phyloP scores from a whole-genome alignment of 2,888 invertebrate species.

The Ophion costatus region DNA sequence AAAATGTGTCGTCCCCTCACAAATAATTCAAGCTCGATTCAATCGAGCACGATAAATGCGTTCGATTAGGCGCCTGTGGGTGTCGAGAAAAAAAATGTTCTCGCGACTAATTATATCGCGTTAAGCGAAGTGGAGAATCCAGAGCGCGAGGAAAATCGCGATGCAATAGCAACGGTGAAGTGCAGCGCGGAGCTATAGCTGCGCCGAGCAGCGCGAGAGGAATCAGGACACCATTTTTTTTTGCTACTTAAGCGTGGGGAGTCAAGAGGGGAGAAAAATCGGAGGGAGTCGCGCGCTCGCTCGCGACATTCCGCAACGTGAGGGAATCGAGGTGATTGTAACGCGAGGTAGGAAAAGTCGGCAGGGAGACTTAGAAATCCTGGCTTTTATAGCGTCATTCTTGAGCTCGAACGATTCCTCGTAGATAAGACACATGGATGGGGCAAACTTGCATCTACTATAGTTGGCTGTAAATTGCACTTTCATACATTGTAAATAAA shows the following conservation, averaged over 20 bases:
- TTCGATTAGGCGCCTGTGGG: slow-evolving; percentile 7
- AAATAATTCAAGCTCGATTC: not conserved
- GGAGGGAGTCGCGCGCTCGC: slow-evolving; percentile 47
- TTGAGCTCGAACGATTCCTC: slow-evolving; percentile 21
- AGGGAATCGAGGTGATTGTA: slow-evolving; percentile 66
- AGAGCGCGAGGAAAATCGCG: slow-evolving; percentile 55
- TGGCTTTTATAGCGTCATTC: slow-evolving; percentile 47
- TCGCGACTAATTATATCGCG: slow-evolving; percentile 40
- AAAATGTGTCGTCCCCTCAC: not conserved
- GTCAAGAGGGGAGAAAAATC: slow-evolving; percentile 45
- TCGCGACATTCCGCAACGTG: slow-evolving; percentile 62
- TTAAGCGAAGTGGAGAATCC: slow-evolving; percentile 47
- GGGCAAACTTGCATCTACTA: not conserved
- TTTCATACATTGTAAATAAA: not conserved
- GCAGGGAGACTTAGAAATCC: slow-evolving; percentile 54
- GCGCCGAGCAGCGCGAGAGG: slow-evolving; percentile 52
- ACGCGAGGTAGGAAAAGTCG: slow-evolving; percentile 41
- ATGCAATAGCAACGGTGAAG: slow-evolving; percentile 36
- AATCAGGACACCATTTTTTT: slow-evolving; percentile 61
- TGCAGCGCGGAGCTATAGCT: slow-evolving; percentile 27
- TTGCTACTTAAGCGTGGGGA: slow-evolving; percentile 34
- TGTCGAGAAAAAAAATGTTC: slow-evolving; percentile 26
- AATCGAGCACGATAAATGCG: not conserved
- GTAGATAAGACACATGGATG: slow-evolving; percentile 33
- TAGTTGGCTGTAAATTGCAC: not conserved